Evolutionary conservation across 2,113 vertebrate species (phyloP).

Genomic region (Dasyornis broadbenti): DNA sequence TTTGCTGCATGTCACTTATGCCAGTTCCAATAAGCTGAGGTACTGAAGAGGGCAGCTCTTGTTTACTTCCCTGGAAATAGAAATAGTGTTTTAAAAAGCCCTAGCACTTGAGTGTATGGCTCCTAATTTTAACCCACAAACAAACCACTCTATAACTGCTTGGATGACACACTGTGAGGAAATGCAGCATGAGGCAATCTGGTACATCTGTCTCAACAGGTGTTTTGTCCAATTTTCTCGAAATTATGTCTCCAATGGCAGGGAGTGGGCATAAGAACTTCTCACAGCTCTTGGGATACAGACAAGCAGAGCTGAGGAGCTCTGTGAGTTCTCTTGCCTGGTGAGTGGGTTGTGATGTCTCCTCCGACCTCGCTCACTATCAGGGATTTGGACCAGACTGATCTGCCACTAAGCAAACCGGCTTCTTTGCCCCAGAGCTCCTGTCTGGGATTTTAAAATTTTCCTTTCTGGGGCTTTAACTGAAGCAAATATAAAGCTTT

Average conservation of each 20-base stretch:
- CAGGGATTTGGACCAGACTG: not conserved
- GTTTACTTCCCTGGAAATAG: not conserved
- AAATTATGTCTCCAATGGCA: not conserved
- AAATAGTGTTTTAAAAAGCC: not conserved
- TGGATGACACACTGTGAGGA: not conserved
- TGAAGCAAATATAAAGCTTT: not conserved
- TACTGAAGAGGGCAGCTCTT: not conserved
- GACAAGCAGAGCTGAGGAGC: not conserved
- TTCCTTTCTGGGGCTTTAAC: not conserved
- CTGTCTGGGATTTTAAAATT: not conserved
- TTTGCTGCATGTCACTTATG: not conserved
- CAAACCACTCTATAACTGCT: not conserved
- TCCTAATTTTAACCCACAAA: not conserved
- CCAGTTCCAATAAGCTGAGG: not conserved
- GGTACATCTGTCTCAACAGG: not conserved
- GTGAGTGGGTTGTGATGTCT: not conserved
- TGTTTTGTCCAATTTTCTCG: not conserved
- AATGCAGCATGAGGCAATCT: not conserved
- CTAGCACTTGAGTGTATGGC: not conserved
- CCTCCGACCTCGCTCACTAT: rapidly evolving
- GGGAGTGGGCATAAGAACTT: not conserved
- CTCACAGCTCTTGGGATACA: not conserved
- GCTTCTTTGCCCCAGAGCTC: not conserved
- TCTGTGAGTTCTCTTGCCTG: not conserved
- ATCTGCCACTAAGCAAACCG: not conserved